Evolutionary conservation across 2,797 vertebrate genomes (phyloP), one percentile per base, ranked within the genome.

Genomic region (Typhlichthys subterraneus): DNA sequence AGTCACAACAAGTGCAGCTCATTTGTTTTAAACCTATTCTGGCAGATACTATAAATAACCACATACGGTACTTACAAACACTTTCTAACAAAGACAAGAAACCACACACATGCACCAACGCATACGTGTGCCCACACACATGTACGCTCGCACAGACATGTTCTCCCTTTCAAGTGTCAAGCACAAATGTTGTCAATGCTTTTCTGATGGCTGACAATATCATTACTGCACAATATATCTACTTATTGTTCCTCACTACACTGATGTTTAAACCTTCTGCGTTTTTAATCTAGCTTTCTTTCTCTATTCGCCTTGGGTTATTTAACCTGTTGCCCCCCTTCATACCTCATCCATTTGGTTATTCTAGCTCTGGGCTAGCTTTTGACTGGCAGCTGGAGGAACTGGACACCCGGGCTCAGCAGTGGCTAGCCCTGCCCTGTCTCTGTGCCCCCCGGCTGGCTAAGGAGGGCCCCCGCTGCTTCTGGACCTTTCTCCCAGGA

Each of bases 321-420:
- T 86, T 89, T 87, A 91, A 91, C 88, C 89, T 87, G 86, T 81
- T 68, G 73, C 79, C 76, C 57, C 73, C 62, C 68, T 80, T 87
- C 75, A 79, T 87, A 79, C 75, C 77, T 72, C 72, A 63, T 79
- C 62, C 60, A 61, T 85, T 86, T 77, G 71, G 80, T 82, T 84
- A 70, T 76, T 72, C 76, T 87, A 81, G 87, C 90, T 90, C 73
- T 83, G 72, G 85, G 88, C 72, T 59, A 84, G 73, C 70, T 83
- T 86, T 86, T 91, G 91, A 93, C 82, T 89, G 92, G 89, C 92
- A 89, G 88, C 76, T 77, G 53, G 70, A 81, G 90, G 87, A 92
- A 92, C 84, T 63, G 64, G 83, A 93, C 88, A 93, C 91, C 85
- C 84, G 1, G 60, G 68, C 84, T 83, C 87, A 84, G 83, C 79